phyloP scores from a whole-genome alignment of 2,797 vertebrate species.

The Myotis planiceps region DNA sequence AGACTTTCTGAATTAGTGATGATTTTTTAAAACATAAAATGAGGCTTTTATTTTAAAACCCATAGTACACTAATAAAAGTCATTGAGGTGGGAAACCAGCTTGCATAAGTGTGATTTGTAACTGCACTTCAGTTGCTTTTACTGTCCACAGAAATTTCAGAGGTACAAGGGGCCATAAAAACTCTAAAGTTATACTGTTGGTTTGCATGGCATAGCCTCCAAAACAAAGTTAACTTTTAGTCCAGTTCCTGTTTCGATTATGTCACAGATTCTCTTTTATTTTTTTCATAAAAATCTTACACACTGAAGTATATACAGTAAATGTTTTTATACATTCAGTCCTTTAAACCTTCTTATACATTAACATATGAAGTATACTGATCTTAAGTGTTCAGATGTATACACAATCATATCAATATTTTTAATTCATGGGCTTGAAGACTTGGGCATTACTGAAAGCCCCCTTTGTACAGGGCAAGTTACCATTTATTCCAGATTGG shows the following conservation, averaged over 20 bases:
- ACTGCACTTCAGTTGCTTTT: neutral
- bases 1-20: constrained; percentile 32
- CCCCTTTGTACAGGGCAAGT: neutral
- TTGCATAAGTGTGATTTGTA: neutral
- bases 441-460: neutral
- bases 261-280: neutral
- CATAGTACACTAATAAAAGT: neutral
- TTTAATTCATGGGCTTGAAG: neutral
- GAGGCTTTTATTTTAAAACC: constrained; percentile 38
- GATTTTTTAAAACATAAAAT: neutral
- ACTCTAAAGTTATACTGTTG: neutral
- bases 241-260: constrained; percentile 20
- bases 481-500: neutral
- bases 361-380: neutral
- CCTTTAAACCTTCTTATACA: neutral
- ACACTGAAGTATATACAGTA: neutral
- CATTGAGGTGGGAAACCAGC: neutral
- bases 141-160: neutral
- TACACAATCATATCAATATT: neutral
- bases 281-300: constrained; percentile 29
- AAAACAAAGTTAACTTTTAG: constrained; percentile 25
- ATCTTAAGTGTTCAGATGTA: neutral
- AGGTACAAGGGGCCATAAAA: neutral
- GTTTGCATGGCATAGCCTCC: neutral
- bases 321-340: neutral